These are phyloP conservation scores for Leucophora obtusa DNA, from an alignment of 2,888 invertebrate genomes.

Conservation along the genomic window DNA sequence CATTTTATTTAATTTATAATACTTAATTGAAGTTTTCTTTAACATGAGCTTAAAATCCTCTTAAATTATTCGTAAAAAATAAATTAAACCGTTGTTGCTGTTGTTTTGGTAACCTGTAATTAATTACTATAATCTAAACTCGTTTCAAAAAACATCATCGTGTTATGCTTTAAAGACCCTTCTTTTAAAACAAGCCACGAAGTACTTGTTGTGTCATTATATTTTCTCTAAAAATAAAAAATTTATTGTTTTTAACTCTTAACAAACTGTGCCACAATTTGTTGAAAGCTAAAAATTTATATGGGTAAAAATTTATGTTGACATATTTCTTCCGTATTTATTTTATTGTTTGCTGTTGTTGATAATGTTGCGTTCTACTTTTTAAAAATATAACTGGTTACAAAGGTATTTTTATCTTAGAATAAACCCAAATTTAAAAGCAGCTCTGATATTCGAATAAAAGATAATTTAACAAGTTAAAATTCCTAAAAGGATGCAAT, in stretches of 20 bases:
- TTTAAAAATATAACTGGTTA: not conserved
- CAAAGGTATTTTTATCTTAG: not conserved
- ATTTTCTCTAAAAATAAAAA: not conserved
- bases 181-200: not conserved
- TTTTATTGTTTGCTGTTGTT: not conserved
- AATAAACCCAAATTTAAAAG: not conserved
- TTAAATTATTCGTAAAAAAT: not conserved
- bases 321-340: not conserved
- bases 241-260: conserved; percentile 19
- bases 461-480: too few relatives aligned
- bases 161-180: not conserved
- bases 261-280: conserved; percentile 35
- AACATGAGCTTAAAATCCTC: conserved; percentile 6
- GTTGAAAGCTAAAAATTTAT: conserved; percentile 30
- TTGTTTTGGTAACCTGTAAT: conserved; percentile 10
- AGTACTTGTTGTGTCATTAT: not conserved
- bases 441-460: too few relatives aligned
- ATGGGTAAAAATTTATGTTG: conserved; percentile 14
- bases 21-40: not conserved
- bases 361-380: not conserved
- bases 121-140: conserved; percentile 5
- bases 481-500: too few relatives aligned
- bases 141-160: not conserved
- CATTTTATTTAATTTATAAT: not conserved
- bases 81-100: not conserved